Evolutionary conservation across 2,113 vertebrate species (phyloP), one percentile per base, ranked within the genome.

Genomic region (Eira barbara): DNA sequence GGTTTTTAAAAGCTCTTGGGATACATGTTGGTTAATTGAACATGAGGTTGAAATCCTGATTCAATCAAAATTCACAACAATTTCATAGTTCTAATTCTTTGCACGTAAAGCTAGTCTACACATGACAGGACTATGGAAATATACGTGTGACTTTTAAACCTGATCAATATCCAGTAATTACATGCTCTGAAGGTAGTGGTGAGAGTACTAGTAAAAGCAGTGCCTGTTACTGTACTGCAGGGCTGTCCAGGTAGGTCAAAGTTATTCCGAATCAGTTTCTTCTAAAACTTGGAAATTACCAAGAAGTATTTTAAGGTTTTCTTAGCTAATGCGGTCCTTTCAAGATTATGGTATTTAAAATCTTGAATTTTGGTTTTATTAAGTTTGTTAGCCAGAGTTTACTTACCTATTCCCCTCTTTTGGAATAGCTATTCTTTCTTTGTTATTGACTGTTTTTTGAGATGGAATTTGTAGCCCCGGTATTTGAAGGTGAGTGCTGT

Each of bases 231-330:
- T 89, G 0, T 42, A 57, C 15, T 61, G 67, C 29, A 86, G 45
- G 18, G 27, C 7, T 96, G 34, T 25, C 65, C 59, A 82, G 29
- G 29, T 14, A 80, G 34, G 49, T 84, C 65, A 84, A 80, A 93
- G 42, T 92, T 83, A 91, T 29, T 80, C n/a, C 29, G 14, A 69
- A 78, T 88, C 11, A 2, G 2, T 94, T 82, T 49, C 93, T 96
- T 84, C 42, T 82, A 86, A 95, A 78, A 86, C 59, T 95, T 82
- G 52, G 86, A 83, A 57, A 82, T 90, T 94, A 39, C 36, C 78
- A 78, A 69, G 31, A 87, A 67, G 7, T 94, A 21, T 91, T 42
- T 81, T 83, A 74, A 92, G 29, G 80, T 87, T 79, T 81, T 95
- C 45, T 85, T 89, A 85, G 42, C 47, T 76, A 80, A 52, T 45